Percentiles rank a stretch among this genome's conserved stretches.
These are phyloP conservation scores for Mionectes macconnelli DNA, from an alignment of 2,113 vertebrate species.

Conservation along the genomic window DNA sequence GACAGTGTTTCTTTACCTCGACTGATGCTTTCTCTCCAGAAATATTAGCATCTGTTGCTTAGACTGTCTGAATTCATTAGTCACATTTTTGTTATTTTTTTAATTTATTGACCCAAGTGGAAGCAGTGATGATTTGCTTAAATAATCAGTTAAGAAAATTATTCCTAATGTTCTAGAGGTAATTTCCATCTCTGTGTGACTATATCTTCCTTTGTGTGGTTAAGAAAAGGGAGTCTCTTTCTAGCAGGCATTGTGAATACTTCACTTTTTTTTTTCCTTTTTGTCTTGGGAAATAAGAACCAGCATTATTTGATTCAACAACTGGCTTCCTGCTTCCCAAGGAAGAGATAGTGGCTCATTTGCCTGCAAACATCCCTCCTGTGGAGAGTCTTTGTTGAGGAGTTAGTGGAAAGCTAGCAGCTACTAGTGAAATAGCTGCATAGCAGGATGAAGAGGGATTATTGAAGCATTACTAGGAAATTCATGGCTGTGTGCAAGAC, in stretches of 20 bases:
- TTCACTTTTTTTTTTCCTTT: not conserved
- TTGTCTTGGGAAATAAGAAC: not conserved
- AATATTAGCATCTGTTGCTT: not conserved
- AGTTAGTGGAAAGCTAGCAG: not conserved
- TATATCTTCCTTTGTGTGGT: not conserved
- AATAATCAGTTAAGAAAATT: not conserved
- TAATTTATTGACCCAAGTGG: not conserved
- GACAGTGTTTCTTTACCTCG: not conserved
- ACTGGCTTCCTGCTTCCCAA: conserved; percentile 44
- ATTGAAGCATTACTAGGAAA: conserved; percentile 53
- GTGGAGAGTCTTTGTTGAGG: not conserved
- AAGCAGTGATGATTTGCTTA: not conserved
- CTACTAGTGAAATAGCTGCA: not conserved
- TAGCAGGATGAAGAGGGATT: conserved; percentile 47
- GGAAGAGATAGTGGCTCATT: conserved; percentile 10
- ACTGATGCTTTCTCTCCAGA: not conserved
- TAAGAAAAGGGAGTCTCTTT: not conserved
- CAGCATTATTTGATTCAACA: conserved; percentile 4
- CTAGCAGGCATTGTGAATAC: not conserved
- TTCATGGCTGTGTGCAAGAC: conserved; percentile 9
- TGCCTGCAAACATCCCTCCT: not conserved
- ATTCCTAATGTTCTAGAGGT: not conserved
- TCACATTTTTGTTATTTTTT: not conserved
- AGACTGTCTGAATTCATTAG: not conserved
- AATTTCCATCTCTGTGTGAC: not conserved